Evolutionary conservation across 2,888 invertebrate genomes (phyloP).

Genomic region (Crioceris asparagi): DNA sequence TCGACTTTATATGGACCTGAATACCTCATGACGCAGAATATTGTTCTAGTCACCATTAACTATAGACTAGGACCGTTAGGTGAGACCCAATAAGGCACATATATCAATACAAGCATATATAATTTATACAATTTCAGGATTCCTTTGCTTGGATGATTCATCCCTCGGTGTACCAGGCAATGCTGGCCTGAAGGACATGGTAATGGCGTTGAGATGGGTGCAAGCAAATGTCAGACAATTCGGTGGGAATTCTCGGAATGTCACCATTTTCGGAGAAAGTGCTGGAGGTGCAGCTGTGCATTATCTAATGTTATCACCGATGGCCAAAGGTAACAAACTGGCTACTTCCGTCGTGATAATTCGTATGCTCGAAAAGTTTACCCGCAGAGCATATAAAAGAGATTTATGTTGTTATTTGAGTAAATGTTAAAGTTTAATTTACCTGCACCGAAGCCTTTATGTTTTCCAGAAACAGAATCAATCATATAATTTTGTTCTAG

Average conservation of each 20-base stretch:
- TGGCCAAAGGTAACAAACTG: conserved; percentile 31
- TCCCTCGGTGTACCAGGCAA: conserved; percentile 42
- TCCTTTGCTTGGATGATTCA: conserved; percentile 39
- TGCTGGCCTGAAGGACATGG: conserved; percentile 44
- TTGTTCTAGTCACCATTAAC: conserved; percentile 39
- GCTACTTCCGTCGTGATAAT: too few relatives aligned
- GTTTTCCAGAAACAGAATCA: too few relatives aligned
- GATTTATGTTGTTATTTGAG: not conserved
- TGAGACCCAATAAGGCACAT: conserved; percentile 6
- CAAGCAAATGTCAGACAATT: conserved; percentile 37
- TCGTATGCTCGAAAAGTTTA: too few relatives aligned
- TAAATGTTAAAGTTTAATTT: too few relatives aligned
- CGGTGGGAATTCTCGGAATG: conserved; percentile 25
- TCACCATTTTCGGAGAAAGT: conserved; percentile 45
- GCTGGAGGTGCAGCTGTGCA: conserved; percentile 42
- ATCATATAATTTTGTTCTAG: conserved; percentile 15
- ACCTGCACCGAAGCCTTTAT: too few relatives aligned
- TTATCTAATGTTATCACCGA: conserved; percentile 40
- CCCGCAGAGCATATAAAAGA: not conserved
- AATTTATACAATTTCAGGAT: conserved; percentile 30
- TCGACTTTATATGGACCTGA: conserved; percentile 36
- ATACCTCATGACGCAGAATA: conserved; percentile 39
- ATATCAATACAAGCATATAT: not conserved
- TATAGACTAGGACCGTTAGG: conserved; percentile 41
- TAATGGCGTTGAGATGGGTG: conserved; percentile 43